A percentile compares a stretch with the other conserved stretches of the same genome.
These are phyloP conservation scores for Chymomyza fuscimana DNA, from an alignment of 2,888 invertebrate species.

Conservation along the genomic window DNA sequence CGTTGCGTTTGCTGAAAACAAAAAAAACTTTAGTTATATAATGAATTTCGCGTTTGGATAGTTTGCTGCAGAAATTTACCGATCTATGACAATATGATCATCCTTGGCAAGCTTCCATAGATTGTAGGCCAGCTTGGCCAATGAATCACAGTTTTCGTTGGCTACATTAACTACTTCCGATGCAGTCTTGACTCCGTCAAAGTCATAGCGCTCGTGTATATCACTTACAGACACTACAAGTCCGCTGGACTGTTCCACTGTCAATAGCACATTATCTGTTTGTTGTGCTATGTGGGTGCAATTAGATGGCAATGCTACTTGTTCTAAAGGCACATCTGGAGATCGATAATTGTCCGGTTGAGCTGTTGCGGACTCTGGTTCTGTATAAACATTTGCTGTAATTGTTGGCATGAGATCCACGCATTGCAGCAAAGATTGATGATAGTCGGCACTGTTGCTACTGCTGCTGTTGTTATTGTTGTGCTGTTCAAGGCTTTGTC, in stretches of 20 bases:
- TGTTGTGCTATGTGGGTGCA: background rate
- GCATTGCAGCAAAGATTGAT: conserved; percentile 30
- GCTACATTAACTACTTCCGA: conserved; percentile 50
- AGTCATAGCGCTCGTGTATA: conserved; percentile 33
- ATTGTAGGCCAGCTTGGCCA: conserved; percentile 74
- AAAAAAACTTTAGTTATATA: background rate
- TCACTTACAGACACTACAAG: background rate
- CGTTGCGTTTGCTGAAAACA: conserved; percentile 71
- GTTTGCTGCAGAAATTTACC: conserved; percentile 45
- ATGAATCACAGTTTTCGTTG: conserved; percentile 61
- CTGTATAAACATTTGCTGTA: background rate
- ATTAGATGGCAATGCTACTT: background rate
- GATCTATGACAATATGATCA: conserved; percentile 77
- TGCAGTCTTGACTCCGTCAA: conserved; percentile 33
- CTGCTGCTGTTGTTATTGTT: conserved; percentile 21
- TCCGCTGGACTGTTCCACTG: background rate
- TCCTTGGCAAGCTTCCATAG: conserved; percentile 71
- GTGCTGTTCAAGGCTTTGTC: conserved; percentile 36
- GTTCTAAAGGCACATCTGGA: background rate
- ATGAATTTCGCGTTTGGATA: background rate
- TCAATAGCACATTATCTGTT: background rate
- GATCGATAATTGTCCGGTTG: background rate
- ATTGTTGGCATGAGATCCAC: conserved; percentile 32
- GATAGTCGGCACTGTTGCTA: conserved; percentile 34
- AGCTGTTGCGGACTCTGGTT: background rate